Percentiles rank a stretch among this genome's conserved stretches.
Evolutionary conservation across 2,113 vertebrate species (phyloP).

Genomic region (Platysteira castanea): DNA sequence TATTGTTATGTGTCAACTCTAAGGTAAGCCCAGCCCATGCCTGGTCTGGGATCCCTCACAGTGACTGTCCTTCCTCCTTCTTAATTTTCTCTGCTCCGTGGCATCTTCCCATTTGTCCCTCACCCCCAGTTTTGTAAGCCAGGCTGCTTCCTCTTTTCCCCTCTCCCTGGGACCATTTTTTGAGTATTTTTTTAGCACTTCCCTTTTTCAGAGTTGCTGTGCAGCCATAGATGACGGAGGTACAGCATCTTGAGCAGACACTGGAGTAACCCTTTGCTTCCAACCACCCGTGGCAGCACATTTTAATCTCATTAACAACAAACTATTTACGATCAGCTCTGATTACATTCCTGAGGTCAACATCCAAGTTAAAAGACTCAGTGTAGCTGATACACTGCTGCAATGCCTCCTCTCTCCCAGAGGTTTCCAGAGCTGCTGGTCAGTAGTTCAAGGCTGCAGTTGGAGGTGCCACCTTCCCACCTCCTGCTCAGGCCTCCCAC

Average conservation of each 20-base stretch:
- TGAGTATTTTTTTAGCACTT: background rate
- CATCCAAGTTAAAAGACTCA: background rate
- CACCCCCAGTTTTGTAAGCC: background rate
- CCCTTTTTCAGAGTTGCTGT: background rate
- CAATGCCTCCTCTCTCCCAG: background rate
- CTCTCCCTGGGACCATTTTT: background rate
- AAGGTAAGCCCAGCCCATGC: background rate
- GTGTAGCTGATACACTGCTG: background rate
- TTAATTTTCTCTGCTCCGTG: background rate
- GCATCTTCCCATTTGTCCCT: background rate
- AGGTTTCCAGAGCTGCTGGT: background rate
- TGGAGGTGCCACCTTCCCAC: background rate
- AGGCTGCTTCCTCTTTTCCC: background rate
- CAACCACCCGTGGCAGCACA: background rate
- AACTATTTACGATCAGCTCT: constrained; percentile 57
- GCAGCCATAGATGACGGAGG: background rate
- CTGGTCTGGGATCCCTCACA: background rate
- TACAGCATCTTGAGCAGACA: background rate
- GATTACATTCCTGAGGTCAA: constrained; percentile 48
- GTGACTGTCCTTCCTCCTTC: background rate
- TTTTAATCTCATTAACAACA: constrained; percentile 23
- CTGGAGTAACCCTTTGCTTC: background rate
- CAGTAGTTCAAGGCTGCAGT: background rate
- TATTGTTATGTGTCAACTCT: background rate
- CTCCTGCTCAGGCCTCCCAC: background rate